Percentiles rank a stretch among this genome's conserved stretches.
Evolutionary conservation across 1,140 invertebrate genomes (phyloP).

Genomic region (Apocrypta bakeri): DNA sequence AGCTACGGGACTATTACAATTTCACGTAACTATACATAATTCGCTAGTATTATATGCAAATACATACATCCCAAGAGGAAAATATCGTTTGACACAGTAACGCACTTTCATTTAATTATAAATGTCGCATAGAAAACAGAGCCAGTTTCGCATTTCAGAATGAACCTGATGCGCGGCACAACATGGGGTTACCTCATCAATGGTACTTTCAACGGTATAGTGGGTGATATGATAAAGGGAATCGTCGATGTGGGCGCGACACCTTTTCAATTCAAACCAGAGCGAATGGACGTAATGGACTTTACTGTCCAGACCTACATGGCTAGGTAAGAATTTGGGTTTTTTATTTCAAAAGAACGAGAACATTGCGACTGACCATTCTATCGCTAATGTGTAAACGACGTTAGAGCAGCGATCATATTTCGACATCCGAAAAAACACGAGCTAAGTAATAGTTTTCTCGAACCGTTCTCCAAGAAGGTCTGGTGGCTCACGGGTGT

Average conservation of each 20-base stretch:
- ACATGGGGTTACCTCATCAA: slow-evolving; percentile 81
- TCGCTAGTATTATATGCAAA: too few species aligned
- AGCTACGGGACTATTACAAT: slow-evolving; percentile 78
- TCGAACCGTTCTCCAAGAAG: slow-evolving; percentile 59
- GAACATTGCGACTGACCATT: too few species aligned
- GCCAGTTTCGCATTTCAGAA: too few species aligned
- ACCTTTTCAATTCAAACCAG: slow-evolving; percentile 77
- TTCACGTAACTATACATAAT: slow-evolving; percentile 72
- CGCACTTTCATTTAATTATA: too few species aligned
- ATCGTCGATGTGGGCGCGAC: slow-evolving; percentile 78
- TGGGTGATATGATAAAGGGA: slow-evolving; percentile 77
- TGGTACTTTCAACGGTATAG: slow-evolving; percentile 80
- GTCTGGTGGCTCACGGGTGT: slow-evolving; percentile 59
- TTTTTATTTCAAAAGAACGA: slow-evolving; percentile 11
- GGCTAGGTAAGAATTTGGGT: slow-evolving; percentile 73
- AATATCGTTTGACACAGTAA: too few species aligned
- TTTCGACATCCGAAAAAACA: slow-evolving; percentile 79
- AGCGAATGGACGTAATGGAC: slow-evolving; percentile 77
- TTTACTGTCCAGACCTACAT: slow-evolving; percentile 78
- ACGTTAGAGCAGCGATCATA: slow-evolving; percentile 76
- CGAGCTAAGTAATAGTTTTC: slow-evolving; percentile 74
- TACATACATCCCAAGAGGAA: too few species aligned
- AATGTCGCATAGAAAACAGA: too few species aligned
- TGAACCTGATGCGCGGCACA: slow-evolving; percentile 73
- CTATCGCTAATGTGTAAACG: too few species aligned